A percentile compares a stretch with the other conserved stretches of the same genome.
Evolutionary conservation across 2,888 invertebrate species (phyloP).

Genomic region (Erebia palarica): DNA sequence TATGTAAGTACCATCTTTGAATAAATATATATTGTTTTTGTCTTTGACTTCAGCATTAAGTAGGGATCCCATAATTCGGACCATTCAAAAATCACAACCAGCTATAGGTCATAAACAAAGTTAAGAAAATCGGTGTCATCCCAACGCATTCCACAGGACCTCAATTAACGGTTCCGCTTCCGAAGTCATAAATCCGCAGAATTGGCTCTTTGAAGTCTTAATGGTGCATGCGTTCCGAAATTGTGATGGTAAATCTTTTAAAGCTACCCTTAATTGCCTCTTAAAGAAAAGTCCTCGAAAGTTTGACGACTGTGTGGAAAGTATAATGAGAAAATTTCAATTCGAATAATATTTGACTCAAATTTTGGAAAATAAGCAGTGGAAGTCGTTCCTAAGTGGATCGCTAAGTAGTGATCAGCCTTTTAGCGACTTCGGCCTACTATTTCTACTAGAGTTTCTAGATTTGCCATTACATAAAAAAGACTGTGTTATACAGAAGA

Average conservation of each 20-base stretch:
- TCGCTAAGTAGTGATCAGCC: too few relatives aligned
- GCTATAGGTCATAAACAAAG: neutral
- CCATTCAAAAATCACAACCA: neutral
- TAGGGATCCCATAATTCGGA: too few relatives aligned
- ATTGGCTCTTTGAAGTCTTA: conserved; percentile 33
- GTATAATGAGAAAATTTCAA: conserved; percentile 19
- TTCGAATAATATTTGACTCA: neutral
- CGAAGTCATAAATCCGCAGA: conserved; percentile 30
- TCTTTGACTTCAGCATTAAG: too few relatives aligned
- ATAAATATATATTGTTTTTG: too few relatives aligned
- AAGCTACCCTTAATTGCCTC: conserved; percentile 32
- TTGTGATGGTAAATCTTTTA: conserved; percentile 32
- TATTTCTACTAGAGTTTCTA: too few relatives aligned
- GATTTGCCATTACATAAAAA: too few relatives aligned
- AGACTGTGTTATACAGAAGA: too few relatives aligned
- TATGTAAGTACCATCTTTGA: too few relatives aligned
- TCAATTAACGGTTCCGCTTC: conserved; percentile 28
- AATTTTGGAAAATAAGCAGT: too few relatives aligned
- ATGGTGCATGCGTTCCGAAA: conserved; percentile 27
- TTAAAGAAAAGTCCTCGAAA: conserved; percentile 25
- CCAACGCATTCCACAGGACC: conserved; percentile 26
- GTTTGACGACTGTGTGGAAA: conserved; percentile 22
- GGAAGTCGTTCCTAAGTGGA: neutral
- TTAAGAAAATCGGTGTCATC: conserved; percentile 2
- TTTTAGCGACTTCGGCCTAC: too few relatives aligned